These are phyloP conservation scores for Philonicus albiceps DNA, from an alignment of 2,888 invertebrate genomes.

Conservation along the genomic window DNA sequence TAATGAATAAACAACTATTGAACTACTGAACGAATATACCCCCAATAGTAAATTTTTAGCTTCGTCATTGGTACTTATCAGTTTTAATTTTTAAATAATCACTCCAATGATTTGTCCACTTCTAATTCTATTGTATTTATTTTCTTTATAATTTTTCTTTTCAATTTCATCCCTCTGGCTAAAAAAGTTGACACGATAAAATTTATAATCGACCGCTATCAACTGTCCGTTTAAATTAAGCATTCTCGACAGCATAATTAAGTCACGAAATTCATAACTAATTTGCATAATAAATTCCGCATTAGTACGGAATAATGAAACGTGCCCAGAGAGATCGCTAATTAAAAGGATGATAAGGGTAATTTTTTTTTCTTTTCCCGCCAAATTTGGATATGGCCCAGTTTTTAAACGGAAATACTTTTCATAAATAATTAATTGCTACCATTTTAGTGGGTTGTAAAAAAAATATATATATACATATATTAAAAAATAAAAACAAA, in stretches of 20 bases:
- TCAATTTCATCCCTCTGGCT: neutral
- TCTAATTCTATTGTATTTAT: neutral
- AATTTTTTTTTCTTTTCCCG: neutral
- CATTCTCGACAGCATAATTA: slow-evolving; percentile 8
- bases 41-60: too few relatives aligned
- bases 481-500: too few relatives aligned
- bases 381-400: neutral
- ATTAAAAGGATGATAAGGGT: neutral
- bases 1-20: too few relatives aligned
- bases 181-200: neutral
- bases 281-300: slow-evolving; percentile 25
- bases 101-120: neutral
- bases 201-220: neutral
- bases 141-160: neutral
- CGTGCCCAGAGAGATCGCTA: neutral
- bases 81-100: neutral
- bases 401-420: neutral
- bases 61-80: too few relatives aligned
- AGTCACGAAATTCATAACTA: slow-evolving; percentile 13
- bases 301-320: slow-evolving; percentile 13
- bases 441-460: neutral
- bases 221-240: slow-evolving; percentile 7
- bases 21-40: too few relatives aligned
- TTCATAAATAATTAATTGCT: neutral
- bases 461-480: neutral